Evolutionary conservation across 2,113 vertebrate species (phyloP).

Genomic region (Lucifuga dentata): DNA sequence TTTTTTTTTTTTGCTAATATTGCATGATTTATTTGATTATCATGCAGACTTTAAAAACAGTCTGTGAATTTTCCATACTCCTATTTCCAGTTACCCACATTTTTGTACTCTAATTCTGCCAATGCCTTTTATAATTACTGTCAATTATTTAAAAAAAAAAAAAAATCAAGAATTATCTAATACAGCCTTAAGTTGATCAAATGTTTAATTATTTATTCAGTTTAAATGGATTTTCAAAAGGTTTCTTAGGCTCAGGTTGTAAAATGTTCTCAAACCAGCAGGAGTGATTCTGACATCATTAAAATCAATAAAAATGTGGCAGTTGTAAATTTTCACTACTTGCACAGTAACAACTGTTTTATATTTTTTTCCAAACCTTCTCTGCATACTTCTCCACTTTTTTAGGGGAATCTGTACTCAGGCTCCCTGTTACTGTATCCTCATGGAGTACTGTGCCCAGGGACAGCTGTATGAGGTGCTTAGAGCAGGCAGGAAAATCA

Average conservation of each 20-base stretch:
- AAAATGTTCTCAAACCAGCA: not conserved
- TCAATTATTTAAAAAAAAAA: too few species aligned
- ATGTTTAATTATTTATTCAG: too few species aligned
- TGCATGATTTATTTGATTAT: too few species aligned
- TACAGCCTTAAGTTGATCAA: too few species aligned
- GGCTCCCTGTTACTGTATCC: slow-evolving; percentile 98
- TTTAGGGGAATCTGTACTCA: slow-evolving; percentile 96
- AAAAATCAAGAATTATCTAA: too few species aligned
- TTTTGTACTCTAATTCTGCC: too few species aligned
- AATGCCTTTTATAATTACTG: not conserved
- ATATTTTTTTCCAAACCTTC: not conserved
- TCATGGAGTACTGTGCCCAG: slow-evolving; percentile 99
- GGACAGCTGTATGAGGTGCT: slow-evolving; percentile 99
- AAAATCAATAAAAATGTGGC: not conserved
- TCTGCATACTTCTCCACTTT: slow-evolving; percentile 5
- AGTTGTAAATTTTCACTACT: not conserved
- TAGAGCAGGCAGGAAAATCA: slow-evolving; percentile 95
- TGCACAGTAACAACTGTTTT: not conserved
- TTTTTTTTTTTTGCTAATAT: too few species aligned
- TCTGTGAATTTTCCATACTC: too few species aligned
- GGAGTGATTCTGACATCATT: too few species aligned
- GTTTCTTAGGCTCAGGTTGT: too few species aligned
- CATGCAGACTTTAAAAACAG: too few species aligned
- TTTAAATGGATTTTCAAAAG: not conserved
- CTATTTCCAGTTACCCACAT: too few species aligned